Base-by-base conservation (phyloP, 1,140 invertebrate genomes). In the Eueides isabella region DNA sequence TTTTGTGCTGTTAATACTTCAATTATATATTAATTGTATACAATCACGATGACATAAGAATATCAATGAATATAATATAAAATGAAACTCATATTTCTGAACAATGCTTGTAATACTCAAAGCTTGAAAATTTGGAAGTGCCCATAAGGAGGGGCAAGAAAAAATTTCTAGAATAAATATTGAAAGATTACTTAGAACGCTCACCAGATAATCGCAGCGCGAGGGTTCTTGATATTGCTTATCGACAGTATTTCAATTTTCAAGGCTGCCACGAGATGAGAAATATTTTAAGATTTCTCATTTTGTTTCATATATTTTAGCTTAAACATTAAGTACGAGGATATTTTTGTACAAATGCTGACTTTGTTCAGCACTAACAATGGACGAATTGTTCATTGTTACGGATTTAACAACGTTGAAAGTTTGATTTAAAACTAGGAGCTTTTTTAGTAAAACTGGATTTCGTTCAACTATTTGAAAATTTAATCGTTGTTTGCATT, bases 161-260 rank as follows among this genome's bases (percentile, higher is more conserved):
- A 55, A 55, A 26, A 14, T 23, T 55, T 55, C 48, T 2, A 55
- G 48, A 55, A 19, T 55, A 41, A 67, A 48, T 48, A 44, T 67
- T 44, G 44, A 48, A 67, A 67, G 66, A 67, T 67, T 67, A 67
- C 9, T 55, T 23, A 64, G 16, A n/a, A 48, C 70, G 64, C 41
- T 64, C 62, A 62, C 33, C 26, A 71, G 61, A 71, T 71, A 41
- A 71, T 38, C 35, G 11, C 9, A 35, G 3, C 29, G 23, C 23
- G 33, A 69, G 61, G 61, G 69, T 64, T 44, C 62, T 71, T 19
- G 62, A 64, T 41, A 35, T 71, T 71, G 35, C 69, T 64, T 64
- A 71, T 64, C 28, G 61, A 63, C 26, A 48, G 14, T 64, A 64
- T 71, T 71, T 44, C 33, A 19, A 63, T 63, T 64, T 64, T 71